These are phyloP conservation scores for Abramis brama DNA, from an alignment of 2,113 vertebrate genomes.

Conservation along the genomic window DNA sequence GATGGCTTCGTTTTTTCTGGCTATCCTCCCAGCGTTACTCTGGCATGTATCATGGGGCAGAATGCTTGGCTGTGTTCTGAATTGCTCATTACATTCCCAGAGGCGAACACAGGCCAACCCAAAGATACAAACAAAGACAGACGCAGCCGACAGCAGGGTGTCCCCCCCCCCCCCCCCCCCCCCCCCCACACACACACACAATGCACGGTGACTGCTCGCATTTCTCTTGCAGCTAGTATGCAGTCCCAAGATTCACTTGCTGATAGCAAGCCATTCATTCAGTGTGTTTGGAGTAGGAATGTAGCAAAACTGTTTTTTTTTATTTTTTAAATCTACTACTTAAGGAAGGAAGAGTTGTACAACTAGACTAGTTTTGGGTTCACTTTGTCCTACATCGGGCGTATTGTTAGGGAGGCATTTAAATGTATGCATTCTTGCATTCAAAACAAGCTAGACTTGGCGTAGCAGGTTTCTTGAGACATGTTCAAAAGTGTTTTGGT, in stretches of 20 bases:
- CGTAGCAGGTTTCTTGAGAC: background rate
- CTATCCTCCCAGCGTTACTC: conserved; percentile 56
- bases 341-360: background rate
- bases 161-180: background rate
- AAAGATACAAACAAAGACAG: conserved; percentile 46
- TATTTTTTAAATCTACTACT: background rate
- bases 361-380: background rate
- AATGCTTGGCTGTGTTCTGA: conserved; percentile 62
- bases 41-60: conserved; percentile 60
- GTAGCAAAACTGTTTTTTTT: background rate
- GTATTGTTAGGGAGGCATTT: background rate
- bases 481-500: background rate
- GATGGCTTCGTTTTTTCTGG: conserved; percentile 49
- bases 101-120: conserved; percentile 44
- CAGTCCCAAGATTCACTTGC: conserved; percentile 2
- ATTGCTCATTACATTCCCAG: conserved; percentile 64
- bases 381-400: background rate
- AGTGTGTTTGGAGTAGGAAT: background rate
- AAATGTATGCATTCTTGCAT: background rate
- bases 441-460: background rate
- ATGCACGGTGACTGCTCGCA: background rate
- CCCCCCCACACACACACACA: background rate
- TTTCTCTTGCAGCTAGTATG: conserved; percentile 11
- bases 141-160: conserved; percentile 28
- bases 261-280: conserved; percentile 7